Evolutionary conservation across 2,888 invertebrate genomes (phyloP), one percentile per base, ranked within the genome.

Genomic region (Calameuta filiformis): DNA sequence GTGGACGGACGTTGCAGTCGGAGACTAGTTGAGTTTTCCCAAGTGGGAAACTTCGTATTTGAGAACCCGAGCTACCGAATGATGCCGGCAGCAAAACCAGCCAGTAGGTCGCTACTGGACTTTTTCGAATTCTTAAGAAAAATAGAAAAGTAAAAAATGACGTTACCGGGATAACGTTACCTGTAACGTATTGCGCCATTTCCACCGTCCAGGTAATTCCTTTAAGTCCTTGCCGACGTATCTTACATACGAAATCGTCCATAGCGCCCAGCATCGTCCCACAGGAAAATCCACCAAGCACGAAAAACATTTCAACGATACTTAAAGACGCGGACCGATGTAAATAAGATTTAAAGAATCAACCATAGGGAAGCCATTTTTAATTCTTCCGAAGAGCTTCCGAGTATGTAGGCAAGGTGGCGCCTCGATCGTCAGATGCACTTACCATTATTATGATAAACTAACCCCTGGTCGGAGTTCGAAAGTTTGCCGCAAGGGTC

Each of bases 391-490:
- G 1, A 23, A 6, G 23, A 40, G 40, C 40, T 23, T 6, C 40
- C 40, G 40, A 23, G 23, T 15, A 6, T 9, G 6, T 1, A 23
- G 4, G 6, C 40, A 15, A 40, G 40, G 2, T 15, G 40, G 40
- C 40, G 23, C 2, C 23, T 6, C 40, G 40, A 40, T 6, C 40
- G 23, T 1, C 1, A 6, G 1, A 40, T 23, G 6, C 23, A 2
- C 23, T 6, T 56, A 56, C 56, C 9, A 2, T 56, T 56, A 56
- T 56, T 23, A 0, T 9, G 23, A 56, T 23, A 0, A 23, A 56
- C 6, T 2, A 2, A 23, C 9, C 15, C 2, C 23, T 9, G 2
- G 0, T 9, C 23, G 56, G 0, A 23, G 23, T 15, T 23, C 23
- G 9, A 23, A 23, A 56, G 56, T 56, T 56, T 56, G 56, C 56